Evolutionary conservation across 1,140 invertebrate genomes (phyloP).

Genomic region (Lycorma delicatula): DNA sequence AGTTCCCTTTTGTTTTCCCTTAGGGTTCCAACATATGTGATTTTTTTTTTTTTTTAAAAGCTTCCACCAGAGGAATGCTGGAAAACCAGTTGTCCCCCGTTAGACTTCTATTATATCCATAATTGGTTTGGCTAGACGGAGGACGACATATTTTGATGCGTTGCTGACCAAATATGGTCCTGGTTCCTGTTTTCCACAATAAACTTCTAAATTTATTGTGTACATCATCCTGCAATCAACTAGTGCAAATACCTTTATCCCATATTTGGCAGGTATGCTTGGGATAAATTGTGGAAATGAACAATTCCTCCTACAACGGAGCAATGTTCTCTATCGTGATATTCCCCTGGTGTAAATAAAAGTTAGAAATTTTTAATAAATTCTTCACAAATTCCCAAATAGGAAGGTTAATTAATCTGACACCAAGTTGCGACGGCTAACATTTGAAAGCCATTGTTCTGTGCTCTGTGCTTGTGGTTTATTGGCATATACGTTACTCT

Average conservation of each 20-base stretch:
- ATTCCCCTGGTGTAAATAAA: constrained; percentile 27
- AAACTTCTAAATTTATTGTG: constrained; percentile 30
- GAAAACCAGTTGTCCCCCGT: constrained; percentile 27
- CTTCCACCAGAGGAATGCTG: constrained; percentile 28
- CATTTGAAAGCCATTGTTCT: too few relatives aligned
- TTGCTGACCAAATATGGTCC: constrained; percentile 30
- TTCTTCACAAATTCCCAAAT: constrained; percentile 31
- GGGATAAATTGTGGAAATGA: constrained; percentile 32
- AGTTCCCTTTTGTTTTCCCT: constrained; percentile 19
- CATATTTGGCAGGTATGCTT: constrained; percentile 25
- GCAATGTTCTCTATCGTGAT: constrained; percentile 35
- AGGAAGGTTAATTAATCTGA: too few relatives aligned
- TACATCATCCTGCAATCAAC: constrained; percentile 32
- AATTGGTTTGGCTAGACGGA: constrained; percentile 18
- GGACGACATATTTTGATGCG: constrained; percentile 23
- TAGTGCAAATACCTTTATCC: constrained; percentile 27
- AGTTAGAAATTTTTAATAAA: constrained; percentile 25
- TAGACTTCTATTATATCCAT: constrained; percentile 20
- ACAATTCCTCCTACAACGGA: constrained; percentile 34
- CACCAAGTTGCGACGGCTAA: too few relatives aligned
- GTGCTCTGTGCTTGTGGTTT: too few relatives aligned
- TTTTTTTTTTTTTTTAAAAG: constrained; percentile 28
- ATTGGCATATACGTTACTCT: too few relatives aligned
- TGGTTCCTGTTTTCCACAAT: constrained; percentile 31
- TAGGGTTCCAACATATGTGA: constrained; percentile 33